These are phyloP conservation scores for Eleginops maclovinus DNA, from an alignment of 2,113 vertebrate species.

Conservation along the genomic window DNA sequence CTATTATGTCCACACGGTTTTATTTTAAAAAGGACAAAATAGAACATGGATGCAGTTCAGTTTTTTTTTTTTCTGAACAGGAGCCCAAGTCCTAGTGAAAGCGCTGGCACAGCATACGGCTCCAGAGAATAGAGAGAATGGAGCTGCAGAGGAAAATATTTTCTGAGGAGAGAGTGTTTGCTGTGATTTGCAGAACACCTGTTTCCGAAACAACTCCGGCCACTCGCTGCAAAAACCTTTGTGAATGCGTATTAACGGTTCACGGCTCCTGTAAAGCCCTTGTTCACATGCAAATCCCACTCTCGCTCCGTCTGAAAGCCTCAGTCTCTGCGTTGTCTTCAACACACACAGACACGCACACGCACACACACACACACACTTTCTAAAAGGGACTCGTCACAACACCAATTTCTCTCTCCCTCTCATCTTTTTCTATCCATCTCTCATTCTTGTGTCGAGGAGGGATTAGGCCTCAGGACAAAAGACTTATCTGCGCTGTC, in stretches of 20 bases:
- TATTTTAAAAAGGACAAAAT: slow-evolving; percentile 5
- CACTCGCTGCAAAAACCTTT: slow-evolving; percentile 40
- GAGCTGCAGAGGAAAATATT: slow-evolving; percentile 42
- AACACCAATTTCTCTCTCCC: slow-evolving; percentile 28
- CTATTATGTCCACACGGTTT: not conserved
- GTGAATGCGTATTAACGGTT: slow-evolving; percentile 48
- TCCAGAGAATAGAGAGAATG: slow-evolving; percentile 29
- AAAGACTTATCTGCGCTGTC: slow-evolving; percentile 59
- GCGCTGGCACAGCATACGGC: slow-evolving; percentile 13
- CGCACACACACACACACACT: slow-evolving; percentile 6
- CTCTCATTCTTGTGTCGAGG: slow-evolving; percentile 48
- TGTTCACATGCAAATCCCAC: slow-evolving; percentile 69
- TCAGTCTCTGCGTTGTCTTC: slow-evolving; percentile 5
- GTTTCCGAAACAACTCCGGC: slow-evolving; percentile 46
- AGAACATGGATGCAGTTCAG: slow-evolving; percentile 1
- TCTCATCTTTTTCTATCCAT: slow-evolving; percentile 48
- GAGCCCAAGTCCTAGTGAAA: slow-evolving; percentile 26
- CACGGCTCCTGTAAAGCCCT: slow-evolving; percentile 54
- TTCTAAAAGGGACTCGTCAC: slow-evolving; percentile 33
- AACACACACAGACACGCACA: not conserved
- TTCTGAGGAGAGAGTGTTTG: slow-evolving; percentile 32
- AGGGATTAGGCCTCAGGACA: slow-evolving; percentile 64
- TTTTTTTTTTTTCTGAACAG: slow-evolving; percentile 8
- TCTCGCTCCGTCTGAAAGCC: slow-evolving; percentile 44
- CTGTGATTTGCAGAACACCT: slow-evolving; percentile 61